These are phyloP conservation scores for Notamacropus eugenii DNA, from an alignment of 2,797 vertebrate genomes.

Conservation along the genomic window DNA sequence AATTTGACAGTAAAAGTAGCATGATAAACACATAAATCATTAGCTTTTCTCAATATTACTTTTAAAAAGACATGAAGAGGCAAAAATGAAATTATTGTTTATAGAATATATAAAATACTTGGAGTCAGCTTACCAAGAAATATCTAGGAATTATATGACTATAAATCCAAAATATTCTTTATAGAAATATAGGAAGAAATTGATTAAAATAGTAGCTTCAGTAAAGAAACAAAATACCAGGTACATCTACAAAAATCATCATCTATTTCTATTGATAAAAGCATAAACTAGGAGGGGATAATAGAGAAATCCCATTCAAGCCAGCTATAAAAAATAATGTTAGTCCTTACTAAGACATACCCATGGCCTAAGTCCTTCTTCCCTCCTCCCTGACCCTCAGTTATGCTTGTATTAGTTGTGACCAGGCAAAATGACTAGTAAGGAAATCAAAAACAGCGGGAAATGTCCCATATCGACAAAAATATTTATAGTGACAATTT, in stretches of 20 bases:
- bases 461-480: neutral
- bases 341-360: neutral
- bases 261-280: too few relatives aligned
- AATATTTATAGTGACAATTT: neutral
- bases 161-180: neutral
- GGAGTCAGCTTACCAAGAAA: neutral
- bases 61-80: neutral
- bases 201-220: neutral
- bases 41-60: neutral
- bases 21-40: neutral
- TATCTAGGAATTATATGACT: neutral
- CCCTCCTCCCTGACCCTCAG: too few relatives aligned
- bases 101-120: neutral
- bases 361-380: neutral
- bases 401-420: neutral
- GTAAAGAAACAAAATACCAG: neutral
- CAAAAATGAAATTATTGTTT: neutral
- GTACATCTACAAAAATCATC: neutral
- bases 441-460: neutral
- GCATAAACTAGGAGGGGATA: neutral
- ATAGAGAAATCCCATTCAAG: neutral
- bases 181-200: neutral
- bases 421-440: neutral
- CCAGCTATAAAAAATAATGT: neutral
- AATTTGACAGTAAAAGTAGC: neutral